Percentiles rank a stretch among this genome's conserved stretches.
phyloP scores from a whole-genome alignment of 53 echinoderm and acorn worm species.

The Paracentrotus lividus region DNA sequence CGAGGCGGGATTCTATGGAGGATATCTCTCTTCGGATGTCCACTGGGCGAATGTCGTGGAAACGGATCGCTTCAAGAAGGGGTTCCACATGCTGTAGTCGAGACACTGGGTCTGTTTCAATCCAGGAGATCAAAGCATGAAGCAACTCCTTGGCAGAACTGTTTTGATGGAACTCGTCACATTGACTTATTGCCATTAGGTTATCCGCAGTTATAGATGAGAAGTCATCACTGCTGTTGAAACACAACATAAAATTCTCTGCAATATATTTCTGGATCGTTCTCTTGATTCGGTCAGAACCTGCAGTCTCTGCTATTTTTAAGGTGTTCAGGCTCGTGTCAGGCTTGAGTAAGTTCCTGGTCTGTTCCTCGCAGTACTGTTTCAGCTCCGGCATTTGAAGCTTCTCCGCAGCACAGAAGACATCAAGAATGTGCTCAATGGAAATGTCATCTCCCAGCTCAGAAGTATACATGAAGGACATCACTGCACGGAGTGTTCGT shows the following conservation, averaged over 20 bases:
- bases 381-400: constrained; percentile 66
- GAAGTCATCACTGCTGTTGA: constrained; percentile 28
- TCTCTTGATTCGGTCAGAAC: neutral
- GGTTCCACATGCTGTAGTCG: constrained; percentile 23
- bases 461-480: constrained; percentile 67
- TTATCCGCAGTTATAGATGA: neutral
- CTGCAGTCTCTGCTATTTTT: neutral
- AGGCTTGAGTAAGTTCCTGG: constrained; percentile 2
- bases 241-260: constrained; percentile 47
- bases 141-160: constrained; percentile 54
- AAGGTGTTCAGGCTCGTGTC: constrained; percentile 38
- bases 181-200: constrained; percentile 43
- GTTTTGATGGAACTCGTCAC: constrained; percentile 25
- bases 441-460: constrained; percentile 27
- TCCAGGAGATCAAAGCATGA: constrained; percentile 58
- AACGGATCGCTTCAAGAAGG: constrained; percentile 38
- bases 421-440: constrained; percentile 27
- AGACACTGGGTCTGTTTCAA: neutral
- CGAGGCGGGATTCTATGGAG: constrained; percentile 36
- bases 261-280: constrained; percentile 54
- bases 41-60: constrained; percentile 60
- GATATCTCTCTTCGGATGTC: constrained; percentile 58
- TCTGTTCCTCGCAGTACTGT: constrained; percentile 41
- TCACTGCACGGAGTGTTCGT: constrained; percentile 45
- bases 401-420: constrained; percentile 54